Conservation (phyloP, 2,888 invertebrate genomes). For the Monoplex corrugatus region DNA sequence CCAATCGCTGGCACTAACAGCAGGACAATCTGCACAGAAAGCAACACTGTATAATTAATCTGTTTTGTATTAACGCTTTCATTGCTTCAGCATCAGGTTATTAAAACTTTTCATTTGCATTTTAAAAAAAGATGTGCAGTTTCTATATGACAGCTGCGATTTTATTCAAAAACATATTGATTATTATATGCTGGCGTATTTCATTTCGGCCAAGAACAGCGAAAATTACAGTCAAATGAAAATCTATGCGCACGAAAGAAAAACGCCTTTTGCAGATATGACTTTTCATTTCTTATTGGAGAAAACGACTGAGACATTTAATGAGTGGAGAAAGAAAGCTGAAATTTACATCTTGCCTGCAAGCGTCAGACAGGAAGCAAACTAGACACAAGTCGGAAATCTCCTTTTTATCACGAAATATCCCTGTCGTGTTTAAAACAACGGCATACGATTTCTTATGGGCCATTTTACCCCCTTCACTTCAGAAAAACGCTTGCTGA, state of each 20-base stretch:
- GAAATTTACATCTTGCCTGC: neutral
- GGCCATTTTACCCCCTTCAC: neutral
- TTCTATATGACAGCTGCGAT: neutral
- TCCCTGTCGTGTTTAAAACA: neutral
- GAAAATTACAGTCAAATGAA: neutral
- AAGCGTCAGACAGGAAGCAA: neutral
- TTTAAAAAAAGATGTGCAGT: neutral
- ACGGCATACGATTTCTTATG: neutral
- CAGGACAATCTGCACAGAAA: no score
- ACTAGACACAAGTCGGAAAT: neutral
- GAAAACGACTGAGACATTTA: neutral
- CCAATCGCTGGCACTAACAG: no score
- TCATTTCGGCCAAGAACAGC: neutral
- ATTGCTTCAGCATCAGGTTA: no score
- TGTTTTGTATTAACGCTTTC: neutral
- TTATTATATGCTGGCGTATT: conserved; percentile 1
- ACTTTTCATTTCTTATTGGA: neutral
- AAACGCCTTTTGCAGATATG: neutral
- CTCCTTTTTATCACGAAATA: neutral
- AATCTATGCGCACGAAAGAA: neutral
- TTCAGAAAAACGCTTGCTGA: neutral
- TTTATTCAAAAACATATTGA: neutral
- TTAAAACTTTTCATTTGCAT: no score
- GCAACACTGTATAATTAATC: neutral
- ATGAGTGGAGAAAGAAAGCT: neutral